Conservation (phyloP, 2,888 invertebrate species). For the Hermaeophaga mercurialis region DNA sequence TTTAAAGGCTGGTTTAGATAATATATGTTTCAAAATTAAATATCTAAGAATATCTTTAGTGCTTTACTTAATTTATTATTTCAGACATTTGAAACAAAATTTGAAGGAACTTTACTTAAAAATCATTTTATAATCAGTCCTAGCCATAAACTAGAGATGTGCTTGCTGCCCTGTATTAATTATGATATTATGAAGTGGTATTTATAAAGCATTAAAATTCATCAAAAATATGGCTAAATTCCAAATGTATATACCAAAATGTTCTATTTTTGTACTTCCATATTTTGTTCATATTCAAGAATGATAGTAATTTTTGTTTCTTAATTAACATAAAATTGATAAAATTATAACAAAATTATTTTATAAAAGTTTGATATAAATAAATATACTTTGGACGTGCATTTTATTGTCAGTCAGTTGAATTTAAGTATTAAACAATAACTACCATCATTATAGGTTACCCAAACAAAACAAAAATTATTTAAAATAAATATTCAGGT, state of each 20-base stretch:
- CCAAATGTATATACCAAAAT: neutral
- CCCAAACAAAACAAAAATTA: neutral
- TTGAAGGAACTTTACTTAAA: too few relatives aligned
- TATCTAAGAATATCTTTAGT: too few relatives aligned
- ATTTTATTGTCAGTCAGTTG: constrained; percentile 6
- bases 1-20: too few relatives aligned
- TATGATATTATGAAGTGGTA: too few relatives aligned
- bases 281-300: constrained; percentile 10
- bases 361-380: neutral
- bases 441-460: constrained; percentile 1
- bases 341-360: neutral
- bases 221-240: constrained; percentile 9
- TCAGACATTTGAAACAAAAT: too few relatives aligned
- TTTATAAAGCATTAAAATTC: neutral
- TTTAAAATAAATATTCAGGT: constrained; percentile 23
- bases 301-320: constrained; percentile 14
- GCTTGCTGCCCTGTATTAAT: too few relatives aligned
- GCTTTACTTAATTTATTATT: too few relatives aligned
- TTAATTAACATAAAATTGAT: neutral
- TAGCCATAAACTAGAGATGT: too few relatives aligned
- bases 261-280: constrained; percentile 8
- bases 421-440: constrained; percentile 4
- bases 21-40: too few relatives aligned
- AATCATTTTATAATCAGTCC: too few relatives aligned
- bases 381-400: neutral